phyloP scores from a whole-genome alignment of 2,113 vertebrate species.

The Pica pica region DNA sequence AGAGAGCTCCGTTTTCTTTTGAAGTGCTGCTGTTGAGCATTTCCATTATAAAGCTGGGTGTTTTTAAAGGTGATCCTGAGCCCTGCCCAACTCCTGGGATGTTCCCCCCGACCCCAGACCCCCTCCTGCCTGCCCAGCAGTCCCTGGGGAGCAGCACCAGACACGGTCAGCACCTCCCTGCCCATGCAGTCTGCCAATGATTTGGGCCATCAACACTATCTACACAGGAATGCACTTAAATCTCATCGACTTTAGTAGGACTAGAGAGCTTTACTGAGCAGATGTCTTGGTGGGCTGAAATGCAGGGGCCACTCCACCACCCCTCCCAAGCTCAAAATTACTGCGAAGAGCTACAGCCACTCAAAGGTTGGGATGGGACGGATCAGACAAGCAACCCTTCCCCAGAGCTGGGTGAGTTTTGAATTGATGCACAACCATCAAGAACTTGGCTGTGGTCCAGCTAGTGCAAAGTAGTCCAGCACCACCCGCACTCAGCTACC shows the following conservation, averaged over 20 bases:
- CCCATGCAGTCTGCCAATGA: fast-evolving
- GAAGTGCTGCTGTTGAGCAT: fast-evolving
- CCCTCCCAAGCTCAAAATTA: background rate
- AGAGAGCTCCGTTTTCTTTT: background rate
- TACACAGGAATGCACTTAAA: background rate
- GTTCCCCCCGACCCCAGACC: background rate
- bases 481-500: background rate
- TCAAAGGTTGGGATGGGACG: background rate
- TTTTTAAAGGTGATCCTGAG: background rate
- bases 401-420: background rate
- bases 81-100: too few species aligned
- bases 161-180: background rate
- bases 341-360: background rate
- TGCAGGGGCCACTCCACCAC: fast-evolving
- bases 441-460: background rate
- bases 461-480: background rate
- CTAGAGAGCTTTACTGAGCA: background rate
- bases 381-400: background rate
- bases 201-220: background rate
- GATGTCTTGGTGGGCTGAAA: background rate
- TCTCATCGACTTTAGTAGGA: background rate
- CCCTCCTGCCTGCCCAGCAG: background rate
- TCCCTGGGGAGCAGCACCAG: background rate
- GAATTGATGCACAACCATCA: background rate
- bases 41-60: background rate